These are phyloP conservation scores for Spialia ferax DNA, from an alignment of 2,888 invertebrate species.

Conservation along the genomic window DNA sequence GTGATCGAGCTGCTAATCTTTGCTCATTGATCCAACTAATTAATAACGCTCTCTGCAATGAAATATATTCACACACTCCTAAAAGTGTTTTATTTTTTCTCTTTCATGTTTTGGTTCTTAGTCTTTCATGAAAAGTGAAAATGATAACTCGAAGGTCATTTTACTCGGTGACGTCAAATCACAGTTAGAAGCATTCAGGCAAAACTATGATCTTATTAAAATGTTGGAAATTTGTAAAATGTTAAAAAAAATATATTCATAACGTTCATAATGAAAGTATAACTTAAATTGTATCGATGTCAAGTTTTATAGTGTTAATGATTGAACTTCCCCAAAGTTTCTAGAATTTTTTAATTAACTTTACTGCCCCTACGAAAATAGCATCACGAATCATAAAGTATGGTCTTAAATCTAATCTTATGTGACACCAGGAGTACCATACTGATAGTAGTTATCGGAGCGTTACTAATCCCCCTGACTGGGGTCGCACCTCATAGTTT, in stretches of 20 bases:
- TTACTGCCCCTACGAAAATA: background rate
- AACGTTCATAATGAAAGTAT: too few species aligned
- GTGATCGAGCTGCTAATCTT: conserved; percentile 23
- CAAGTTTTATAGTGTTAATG: too few species aligned
- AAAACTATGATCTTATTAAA: too few species aligned
- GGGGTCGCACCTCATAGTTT: background rate
- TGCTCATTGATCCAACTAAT: conserved; percentile 23
- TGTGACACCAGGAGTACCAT: background rate
- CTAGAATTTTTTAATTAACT: too few species aligned
- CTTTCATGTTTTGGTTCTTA: background rate
- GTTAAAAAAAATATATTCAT: background rate
- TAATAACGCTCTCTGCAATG: background rate
- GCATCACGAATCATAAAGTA: background rate
- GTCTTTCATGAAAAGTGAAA: background rate
- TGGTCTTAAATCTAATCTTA: background rate
- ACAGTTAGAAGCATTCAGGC: too few species aligned
- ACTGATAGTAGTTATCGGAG: conserved; percentile 12
- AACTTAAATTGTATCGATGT: too few species aligned
- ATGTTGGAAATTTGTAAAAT: too few species aligned
- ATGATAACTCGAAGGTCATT: too few species aligned
- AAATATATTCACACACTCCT: background rate
- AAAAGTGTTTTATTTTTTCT: background rate
- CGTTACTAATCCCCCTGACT: conserved; percentile 14
- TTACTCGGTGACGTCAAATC: too few species aligned
- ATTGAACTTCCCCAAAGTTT: too few species aligned